Base-by-base conservation (phyloP, 2,113 vertebrate genomes). In the Mormoops blainvillei region DNA sequence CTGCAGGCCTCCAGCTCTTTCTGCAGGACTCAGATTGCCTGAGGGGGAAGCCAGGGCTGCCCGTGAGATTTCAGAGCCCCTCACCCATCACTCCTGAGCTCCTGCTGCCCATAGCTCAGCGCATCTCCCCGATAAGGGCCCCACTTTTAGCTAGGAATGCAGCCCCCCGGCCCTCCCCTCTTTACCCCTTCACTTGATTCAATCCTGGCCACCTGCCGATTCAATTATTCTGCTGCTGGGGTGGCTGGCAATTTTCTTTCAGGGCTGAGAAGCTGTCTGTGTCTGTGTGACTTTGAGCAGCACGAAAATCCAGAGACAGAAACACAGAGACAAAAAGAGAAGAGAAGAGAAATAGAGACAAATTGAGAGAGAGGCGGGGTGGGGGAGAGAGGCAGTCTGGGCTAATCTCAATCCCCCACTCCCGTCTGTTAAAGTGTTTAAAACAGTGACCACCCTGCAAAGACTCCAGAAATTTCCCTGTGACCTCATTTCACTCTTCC, bases 141-240 rank as follows among this genome's bases (percentile, higher is more conserved):
- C 78, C 50, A 8, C 77, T 52, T 45, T 56, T 16, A 19, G 52
- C 43, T 3, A 3, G 33, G 31, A 38, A 38, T 0, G 16, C 16
- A 20, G 28, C 48, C 15, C 54, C 33, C 26, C 24, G 50, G n/a
- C 3, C 50, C 28, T 5, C 45, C n/a, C 7, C 26, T 11, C 58
- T 38, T 22, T 14, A 20, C 18, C 70, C 48, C 41, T 38, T 73
- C 54, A 50, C 78, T 86, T 26, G 54, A 87, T 94, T 95, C 92
- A 45, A 31, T 89, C 73, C 92, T 0, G 18, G 96, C 94, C 36
- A 14, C 97, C 95, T 2, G 93, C 93, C 8, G 96, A 94, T 92
- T 90, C 96, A 87, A 96, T 96, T 95, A 97, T 80, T 10, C 86
- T 73, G 80, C 94, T 13, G 86, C 91, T 11, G n/a, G 78, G 90